Conservation (phyloP, 2,888 invertebrate genomes). For the Endomychus coccineus region DNA sequence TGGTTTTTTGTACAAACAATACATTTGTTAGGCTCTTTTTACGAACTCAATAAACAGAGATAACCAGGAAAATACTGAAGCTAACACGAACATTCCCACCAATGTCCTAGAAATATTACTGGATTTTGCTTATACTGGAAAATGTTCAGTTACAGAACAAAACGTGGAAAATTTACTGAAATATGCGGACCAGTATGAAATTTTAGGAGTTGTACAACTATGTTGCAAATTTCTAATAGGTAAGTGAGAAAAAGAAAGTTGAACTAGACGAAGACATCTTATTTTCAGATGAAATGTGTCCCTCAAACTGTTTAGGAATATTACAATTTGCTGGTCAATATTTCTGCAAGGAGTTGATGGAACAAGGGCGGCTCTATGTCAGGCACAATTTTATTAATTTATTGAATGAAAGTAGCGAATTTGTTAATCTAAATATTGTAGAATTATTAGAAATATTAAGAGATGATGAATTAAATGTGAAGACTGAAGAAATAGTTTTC, state of each 20-base stretch:
- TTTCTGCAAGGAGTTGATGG: conserved; percentile 60
- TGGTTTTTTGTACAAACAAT: too few relatives aligned
- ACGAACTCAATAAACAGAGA: conserved; percentile 59
- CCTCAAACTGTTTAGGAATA: conserved; percentile 65
- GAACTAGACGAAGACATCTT: background rate
- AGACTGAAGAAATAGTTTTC: conserved; percentile 66
- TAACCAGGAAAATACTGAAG: conserved; percentile 53
- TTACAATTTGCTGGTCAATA: conserved; percentile 62
- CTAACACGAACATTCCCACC: conserved; percentile 53
- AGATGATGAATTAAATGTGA: conserved; percentile 66
- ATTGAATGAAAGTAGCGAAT: conserved; percentile 58
- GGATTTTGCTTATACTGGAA: conserved; percentile 68
- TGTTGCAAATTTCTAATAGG: conserved; percentile 59
- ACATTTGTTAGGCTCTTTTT: conserved; percentile 49
- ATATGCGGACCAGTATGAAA: conserved; percentile 65
- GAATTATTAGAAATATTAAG: conserved; percentile 58
- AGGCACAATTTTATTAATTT: conserved; percentile 38
- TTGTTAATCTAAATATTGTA: conserved; percentile 52
- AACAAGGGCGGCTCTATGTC: conserved; percentile 46
- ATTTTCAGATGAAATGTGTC: conserved; percentile 49
- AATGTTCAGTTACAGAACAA: conserved; percentile 54
- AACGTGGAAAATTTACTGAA: conserved; percentile 65
- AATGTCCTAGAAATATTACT: conserved; percentile 58
- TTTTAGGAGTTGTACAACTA: conserved; percentile 62
- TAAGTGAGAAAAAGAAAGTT: conserved; percentile 13